Evolutionary conservation across 2,797 vertebrate genomes (phyloP), one percentile per base, ranked within the genome.

Genomic region (Esox masquinongy): DNA sequence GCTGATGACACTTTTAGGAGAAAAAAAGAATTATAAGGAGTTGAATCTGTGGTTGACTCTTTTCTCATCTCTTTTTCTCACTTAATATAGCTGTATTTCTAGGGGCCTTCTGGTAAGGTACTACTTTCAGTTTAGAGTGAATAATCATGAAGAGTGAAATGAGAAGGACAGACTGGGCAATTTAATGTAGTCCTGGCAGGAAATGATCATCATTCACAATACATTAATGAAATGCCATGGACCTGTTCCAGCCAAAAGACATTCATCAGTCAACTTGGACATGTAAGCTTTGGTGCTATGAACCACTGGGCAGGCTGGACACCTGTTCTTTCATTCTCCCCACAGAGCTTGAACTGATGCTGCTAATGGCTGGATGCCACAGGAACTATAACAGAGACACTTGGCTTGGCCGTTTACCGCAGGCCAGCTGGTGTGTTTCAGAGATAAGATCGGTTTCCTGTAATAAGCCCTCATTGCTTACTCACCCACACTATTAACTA

Each of bases 81-180:
- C 59, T 61, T 71, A 29, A 86, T 79, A 78, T 70, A 69, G 69
- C 81, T 77, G 53, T 82, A 84, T 47, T 74, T 83, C 69, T 84
- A n/a, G 69, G 74, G 64, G 80, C 89, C 89, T 93, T 92, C 88
- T 91, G 90, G 92, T 78, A 92, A 93, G 92, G 90, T 82, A 53
- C 77, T 53, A 49, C 86, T 72, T 64, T 85, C 77, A 77, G 81
- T 82, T 79, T 78, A 29, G 74, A 78, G 79, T 76, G 16, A 72
- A 59, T 43, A 75, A 14, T 34, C 50, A 56, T 80, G 79, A 82
- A 81, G 79, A 78, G 79, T 77, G 73, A 84, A 79, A 83, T 70
- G 63, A 81, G 85, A 87, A 76, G 82, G 80, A 81, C 24, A 70
- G 75, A 85, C 17, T n/a, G 77, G 73, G 67, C 11, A 59, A 47